Conservation (phyloP, 1,140 invertebrate species). For the Pseudomyrmex gracilis region DNA sequence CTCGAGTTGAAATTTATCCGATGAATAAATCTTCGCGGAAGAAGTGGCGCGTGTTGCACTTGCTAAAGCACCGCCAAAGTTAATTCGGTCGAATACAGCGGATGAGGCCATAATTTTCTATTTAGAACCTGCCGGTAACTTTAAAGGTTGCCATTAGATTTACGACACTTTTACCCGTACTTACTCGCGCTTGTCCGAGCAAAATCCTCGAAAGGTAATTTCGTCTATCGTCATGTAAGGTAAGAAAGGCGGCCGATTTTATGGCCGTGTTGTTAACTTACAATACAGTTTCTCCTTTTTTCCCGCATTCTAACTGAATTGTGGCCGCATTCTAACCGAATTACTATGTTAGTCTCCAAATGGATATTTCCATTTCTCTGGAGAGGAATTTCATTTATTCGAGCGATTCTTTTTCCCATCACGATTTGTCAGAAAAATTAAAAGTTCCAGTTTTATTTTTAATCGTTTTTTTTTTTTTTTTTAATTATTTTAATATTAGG, state of each 20-base stretch:
- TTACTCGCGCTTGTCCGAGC: slow-evolving; percentile 10
- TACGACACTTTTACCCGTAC: slow-evolving; percentile 34
- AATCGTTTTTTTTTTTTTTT: not conserved
- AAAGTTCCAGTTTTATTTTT: not conserved
- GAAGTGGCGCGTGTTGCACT: not conserved
- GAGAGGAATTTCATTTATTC: not conserved
- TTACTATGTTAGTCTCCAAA: not conserved
- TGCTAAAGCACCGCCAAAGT: slow-evolving; percentile 34
- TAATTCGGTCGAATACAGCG: slow-evolving; percentile 56
- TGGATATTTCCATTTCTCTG: not conserved
- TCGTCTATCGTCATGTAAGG: slow-evolving; percentile 53
- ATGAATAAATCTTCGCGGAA: slow-evolving; percentile 34
- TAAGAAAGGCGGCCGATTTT: slow-evolving; percentile 6
- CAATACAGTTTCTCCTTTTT: not conserved
- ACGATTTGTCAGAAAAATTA: not conserved
- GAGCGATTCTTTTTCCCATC: not conserved
- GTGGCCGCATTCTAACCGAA: not conserved
- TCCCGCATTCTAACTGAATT: slow-evolving; percentile 12
- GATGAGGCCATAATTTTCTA: slow-evolving; percentile 64
- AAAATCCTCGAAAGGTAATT: slow-evolving; percentile 60
- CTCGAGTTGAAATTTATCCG: not conserved
- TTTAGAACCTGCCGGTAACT: slow-evolving; percentile 57
- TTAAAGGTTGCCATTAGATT: slow-evolving; percentile 62
- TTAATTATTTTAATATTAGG: no score
- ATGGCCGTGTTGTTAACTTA: not conserved